Evolutionary conservation across 2,797 vertebrate genomes (phyloP).

Genomic region (Crocidura indochinensis): DNA sequence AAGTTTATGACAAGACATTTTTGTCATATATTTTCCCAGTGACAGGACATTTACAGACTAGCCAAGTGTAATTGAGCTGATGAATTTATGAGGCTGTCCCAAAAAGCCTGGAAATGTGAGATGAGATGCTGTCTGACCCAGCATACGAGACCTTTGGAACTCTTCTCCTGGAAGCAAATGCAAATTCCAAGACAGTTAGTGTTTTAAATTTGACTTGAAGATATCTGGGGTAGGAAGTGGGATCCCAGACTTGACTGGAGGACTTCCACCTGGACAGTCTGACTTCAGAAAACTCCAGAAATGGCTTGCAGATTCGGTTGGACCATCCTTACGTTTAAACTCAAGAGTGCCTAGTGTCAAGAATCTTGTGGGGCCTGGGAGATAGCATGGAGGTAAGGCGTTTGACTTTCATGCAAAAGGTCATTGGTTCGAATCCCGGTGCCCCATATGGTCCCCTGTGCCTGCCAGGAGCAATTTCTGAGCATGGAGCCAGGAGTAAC

Average conservation of each 20-base stretch:
- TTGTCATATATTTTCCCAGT: neutral
- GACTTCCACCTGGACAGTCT: neutral
- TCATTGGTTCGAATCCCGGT: no score
- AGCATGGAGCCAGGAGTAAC: no score
- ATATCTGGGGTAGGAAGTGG: neutral
- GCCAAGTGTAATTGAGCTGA: neutral
- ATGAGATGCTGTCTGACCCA: neutral
- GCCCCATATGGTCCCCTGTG: no score
- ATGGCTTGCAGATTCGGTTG: neutral
- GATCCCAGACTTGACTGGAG: neutral
- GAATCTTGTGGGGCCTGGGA: no score
- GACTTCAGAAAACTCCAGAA: neutral
- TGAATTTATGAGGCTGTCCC: neutral
- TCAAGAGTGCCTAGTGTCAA: neutral
- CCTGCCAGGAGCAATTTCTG: no score
- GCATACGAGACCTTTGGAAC: neutral
- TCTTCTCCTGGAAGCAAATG: constrained; percentile 33
- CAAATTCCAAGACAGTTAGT: constrained; percentile 28
- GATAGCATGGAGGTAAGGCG: no score
- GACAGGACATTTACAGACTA: neutral
- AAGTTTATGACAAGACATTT: constrained; percentile 7
- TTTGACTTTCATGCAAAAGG: no score
- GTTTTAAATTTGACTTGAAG: constrained; percentile 7
- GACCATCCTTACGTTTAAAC: neutral
- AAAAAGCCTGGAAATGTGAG: neutral